These are phyloP conservation scores for Leptinotarsa haldemani DNA, from an alignment of 2,888 invertebrate species.

Conservation along the genomic window DNA sequence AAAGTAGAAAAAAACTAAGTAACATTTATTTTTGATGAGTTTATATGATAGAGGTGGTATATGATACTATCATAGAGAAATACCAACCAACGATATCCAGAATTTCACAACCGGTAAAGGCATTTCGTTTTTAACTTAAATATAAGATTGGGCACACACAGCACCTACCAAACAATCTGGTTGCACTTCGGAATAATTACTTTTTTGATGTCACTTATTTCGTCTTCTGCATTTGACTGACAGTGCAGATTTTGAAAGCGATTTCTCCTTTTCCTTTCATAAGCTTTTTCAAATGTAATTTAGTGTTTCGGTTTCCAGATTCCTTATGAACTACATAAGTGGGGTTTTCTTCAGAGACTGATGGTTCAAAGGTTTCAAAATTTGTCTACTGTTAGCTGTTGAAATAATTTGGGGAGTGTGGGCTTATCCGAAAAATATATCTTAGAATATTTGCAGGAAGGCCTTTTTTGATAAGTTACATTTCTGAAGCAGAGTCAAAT, in stretches of 20 bases:
- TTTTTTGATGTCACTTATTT: slow-evolving; percentile 38
- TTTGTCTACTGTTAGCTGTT: too few relatives aligned
- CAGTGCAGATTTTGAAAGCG: slow-evolving; percentile 51
- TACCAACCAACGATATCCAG: too few relatives aligned
- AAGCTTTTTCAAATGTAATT: slow-evolving; percentile 52
- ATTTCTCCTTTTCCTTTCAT: slow-evolving; percentile 46
- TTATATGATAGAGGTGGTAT: too few relatives aligned
- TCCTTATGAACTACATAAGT: slow-evolving; percentile 47
- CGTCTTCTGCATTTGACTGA: slow-evolving; percentile 42
- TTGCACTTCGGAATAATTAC: slow-evolving; percentile 56
- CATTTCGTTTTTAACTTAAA: slow-evolving; percentile 56
- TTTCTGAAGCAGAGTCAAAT: too few relatives aligned
- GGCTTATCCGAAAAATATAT: too few relatives aligned
- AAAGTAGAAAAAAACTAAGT: too few relatives aligned
- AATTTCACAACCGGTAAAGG: slow-evolving; percentile 56
- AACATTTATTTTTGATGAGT: too few relatives aligned
- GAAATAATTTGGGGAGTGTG: too few relatives aligned
- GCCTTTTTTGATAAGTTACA: too few relatives aligned
- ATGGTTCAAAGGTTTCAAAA: too few relatives aligned
- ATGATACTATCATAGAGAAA: too few relatives aligned
- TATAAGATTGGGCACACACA: slow-evolving; percentile 57
- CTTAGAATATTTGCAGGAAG: too few relatives aligned
- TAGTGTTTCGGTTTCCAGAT: slow-evolving; percentile 30
- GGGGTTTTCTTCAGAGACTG: slow-evolving; percentile 28
- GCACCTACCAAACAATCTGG: slow-evolving; percentile 52